Evolutionary conservation across 2,888 invertebrate species (phyloP), one percentile per base, ranked within the genome.

Genomic region (Allacma fusca): DNA sequence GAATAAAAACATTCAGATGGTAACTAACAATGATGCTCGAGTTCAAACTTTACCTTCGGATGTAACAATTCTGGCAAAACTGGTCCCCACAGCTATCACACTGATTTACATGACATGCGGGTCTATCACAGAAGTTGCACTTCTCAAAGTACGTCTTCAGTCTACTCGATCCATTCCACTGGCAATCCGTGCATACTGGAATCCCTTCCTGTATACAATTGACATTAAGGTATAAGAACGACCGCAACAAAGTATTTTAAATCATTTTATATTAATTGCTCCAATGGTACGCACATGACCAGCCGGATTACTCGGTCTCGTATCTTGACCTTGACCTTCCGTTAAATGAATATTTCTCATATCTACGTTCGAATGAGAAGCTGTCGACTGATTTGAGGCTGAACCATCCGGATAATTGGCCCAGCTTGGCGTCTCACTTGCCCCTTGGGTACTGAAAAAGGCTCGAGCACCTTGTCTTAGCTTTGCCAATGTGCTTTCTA

Each of bases 401-500:
- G 50, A 50, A 50, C 50, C 9, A 7, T 34, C 50, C 19, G 50
- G n/a, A 50, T 16, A 19, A 16, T 5, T 50, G 16, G 50, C 5
- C 50, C 50, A 50, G 16, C 4, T 16, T n/a, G 50, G 50, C 21
- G 26, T 16, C 13, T 69, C 26, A 28, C 44, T 65, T 64, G 1
- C 16, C 16, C 57, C 69, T 50, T 73, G 21, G 1, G 74, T 43
- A 43, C 76, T 69, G 62, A 81, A 83, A 74, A 78, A 81, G 7
- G 78, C 78, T 28, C 81, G 57, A 9, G 81, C 77, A 13, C 82
- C 83, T 4, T 79, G 34, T 28, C 83, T 72, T 16, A 83, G 62
- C 65, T 81, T 79, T 1, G 82, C 83, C 13, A 83, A 75, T 2
- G 83, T 83, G 0, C 79, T 77, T 26, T 81, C 83, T 50, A 50